phyloP scores from a whole-genome alignment of 2,797 vertebrate species.

The Spea hammondii region DNA sequence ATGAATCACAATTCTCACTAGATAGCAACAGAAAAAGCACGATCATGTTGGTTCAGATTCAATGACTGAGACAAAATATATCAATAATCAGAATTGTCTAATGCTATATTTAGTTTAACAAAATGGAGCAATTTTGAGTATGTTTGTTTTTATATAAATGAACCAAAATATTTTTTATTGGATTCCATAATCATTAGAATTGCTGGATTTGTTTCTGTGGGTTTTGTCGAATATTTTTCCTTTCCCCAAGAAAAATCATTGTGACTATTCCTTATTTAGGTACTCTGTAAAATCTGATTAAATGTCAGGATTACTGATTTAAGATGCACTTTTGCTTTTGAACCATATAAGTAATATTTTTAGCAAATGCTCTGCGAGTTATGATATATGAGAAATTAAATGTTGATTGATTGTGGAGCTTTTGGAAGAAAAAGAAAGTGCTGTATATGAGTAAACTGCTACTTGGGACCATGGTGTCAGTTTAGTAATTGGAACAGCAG shows the following conservation, averaged over 20 bases:
- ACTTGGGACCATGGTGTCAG: neutral
- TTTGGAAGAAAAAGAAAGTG: neutral
- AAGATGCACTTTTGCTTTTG: neutral
- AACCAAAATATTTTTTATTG: too few relatives aligned
- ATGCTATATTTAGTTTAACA: too few relatives aligned
- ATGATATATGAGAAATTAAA: neutral
- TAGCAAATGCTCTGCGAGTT: neutral
- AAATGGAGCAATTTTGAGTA: too few relatives aligned
- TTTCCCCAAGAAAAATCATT: neutral
- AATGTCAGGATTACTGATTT: constrained; percentile 2
- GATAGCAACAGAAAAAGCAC: too few relatives aligned
- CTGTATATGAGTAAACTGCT: neutral
- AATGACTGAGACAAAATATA: too few relatives aligned
- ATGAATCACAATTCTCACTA: too few relatives aligned
- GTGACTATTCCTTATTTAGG: neutral
- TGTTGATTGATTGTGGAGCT: constrained; percentile 1
- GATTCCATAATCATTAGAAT: too few relatives aligned
- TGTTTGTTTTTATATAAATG: too few relatives aligned
- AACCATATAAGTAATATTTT: constrained; percentile 22
- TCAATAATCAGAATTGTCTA: too few relatives aligned
- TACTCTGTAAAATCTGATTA: neutral
- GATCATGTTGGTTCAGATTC: too few relatives aligned
- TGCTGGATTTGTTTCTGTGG: too few relatives aligned
- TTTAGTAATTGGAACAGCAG: neutral
- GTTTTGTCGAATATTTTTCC: too few relatives aligned